A percentile compares a stretch with the other conserved stretches of the same genome.
Conservation (phyloP, 2,888 invertebrate genomes). For the Subacronicta megacephala region DNA sequence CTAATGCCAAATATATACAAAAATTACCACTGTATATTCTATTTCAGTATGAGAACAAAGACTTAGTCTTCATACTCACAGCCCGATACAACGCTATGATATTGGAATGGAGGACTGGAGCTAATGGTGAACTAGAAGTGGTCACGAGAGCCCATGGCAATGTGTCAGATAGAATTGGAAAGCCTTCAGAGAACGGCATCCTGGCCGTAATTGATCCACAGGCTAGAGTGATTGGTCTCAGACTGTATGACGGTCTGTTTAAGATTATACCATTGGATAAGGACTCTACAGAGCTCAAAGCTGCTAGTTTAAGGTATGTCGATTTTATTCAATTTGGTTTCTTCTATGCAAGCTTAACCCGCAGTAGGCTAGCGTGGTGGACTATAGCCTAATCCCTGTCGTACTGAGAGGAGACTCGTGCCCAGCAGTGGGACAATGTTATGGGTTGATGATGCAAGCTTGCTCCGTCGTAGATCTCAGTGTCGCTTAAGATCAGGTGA, state of each 20-base stretch:
- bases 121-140: slow-evolving; percentile 96
- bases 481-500: too few relatives aligned
- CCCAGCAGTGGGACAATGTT: too few relatives aligned
- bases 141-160: slow-evolving; percentile 98
- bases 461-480: too few relatives aligned
- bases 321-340: too few relatives aligned
- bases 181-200: slow-evolving; percentile 98
- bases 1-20: too few relatives aligned
- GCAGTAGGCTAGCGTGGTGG: too few relatives aligned
- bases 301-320: slow-evolving; percentile 93
- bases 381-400: too few relatives aligned
- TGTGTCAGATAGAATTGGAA: slow-evolving; percentile 98
- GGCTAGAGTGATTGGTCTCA: slow-evolving; percentile 97
- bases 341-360: too few relatives aligned
- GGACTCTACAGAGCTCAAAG: slow-evolving; percentile 97
- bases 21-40: background rate
- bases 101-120: slow-evolving; percentile 94
- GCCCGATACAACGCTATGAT: slow-evolving; percentile 99
- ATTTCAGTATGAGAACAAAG: slow-evolving; percentile 96
- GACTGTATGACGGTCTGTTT: slow-evolving; percentile 98
- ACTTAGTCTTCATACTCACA: slow-evolving; percentile 97
- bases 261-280: slow-evolving; percentile 99
- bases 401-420: too few relatives aligned
- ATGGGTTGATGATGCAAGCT: too few relatives aligned
- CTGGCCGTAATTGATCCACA: slow-evolving; percentile 98